Evolutionary conservation across 2,797 vertebrate species (phyloP), one percentile per base, ranked within the genome.

Genomic region (Enteromius fasciolatus): DNA sequence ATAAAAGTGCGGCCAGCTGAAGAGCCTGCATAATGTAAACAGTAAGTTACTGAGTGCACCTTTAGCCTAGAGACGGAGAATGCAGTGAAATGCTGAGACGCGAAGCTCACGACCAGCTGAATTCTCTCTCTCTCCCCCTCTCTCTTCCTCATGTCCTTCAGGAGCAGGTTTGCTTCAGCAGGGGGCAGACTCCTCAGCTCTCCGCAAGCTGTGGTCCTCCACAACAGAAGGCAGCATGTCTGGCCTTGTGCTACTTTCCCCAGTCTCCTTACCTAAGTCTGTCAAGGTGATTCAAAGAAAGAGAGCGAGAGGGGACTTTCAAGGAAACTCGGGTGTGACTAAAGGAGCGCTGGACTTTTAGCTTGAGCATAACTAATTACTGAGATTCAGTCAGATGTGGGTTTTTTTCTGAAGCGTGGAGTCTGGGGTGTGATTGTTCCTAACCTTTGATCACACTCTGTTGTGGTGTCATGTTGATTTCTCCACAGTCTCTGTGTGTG

Each of bases 81-180:
- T 63, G 46, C 33, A 64, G 78, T 18, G 41, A 61, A 76, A 61
- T 15, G 36, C 8, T 5, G 54, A 76, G 39, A 61, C 0, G 5
- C 50, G 28, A 28, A 76, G n/a, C 31, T 44, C 33, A 28, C 1
- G 23, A 61, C 8, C 74, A 41, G 74, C 39, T 76, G 54, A 54
- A 39, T 12, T 33, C 57, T 52, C 41, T 10, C 25, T 74, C 69
- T 36, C n/a, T 57, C 25, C n/a, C 4, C n/a, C 50, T 61, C 52
- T 61, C 11, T 48, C 28, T 57, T 48, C 33, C 10, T 41, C 31
- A 14, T 82, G 85, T 85, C 87, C 87, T 85, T 86, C 81, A 86
- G 73, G 85, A 88, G 75, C 87, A 88, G 83, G 85, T 83, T 86
- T 85, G 78, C 44, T 86, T 67, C 87, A 83, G 85, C 83, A 76